phyloP scores from a whole-genome alignment of 2,113 vertebrate genomes.

The Otus sunia region DNA sequence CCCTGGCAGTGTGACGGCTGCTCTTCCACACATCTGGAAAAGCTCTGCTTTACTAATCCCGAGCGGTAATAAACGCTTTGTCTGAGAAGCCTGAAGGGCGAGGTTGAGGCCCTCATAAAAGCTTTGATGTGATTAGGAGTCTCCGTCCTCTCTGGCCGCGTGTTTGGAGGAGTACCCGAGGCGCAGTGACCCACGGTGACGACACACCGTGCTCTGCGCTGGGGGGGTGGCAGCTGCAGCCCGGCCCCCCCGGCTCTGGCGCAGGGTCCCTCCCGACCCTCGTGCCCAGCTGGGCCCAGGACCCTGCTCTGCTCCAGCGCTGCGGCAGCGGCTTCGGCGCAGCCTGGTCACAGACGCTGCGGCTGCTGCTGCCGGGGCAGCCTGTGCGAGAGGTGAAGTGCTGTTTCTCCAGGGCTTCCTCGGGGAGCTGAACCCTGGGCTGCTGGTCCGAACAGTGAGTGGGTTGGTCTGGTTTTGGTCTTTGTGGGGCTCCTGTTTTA shows the following conservation, averaged over 20 bases:
- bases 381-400: too few relatives aligned
- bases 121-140: background rate
- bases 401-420: background rate
- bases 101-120: background rate
- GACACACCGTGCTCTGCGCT: fast-evolving
- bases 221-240: too few relatives aligned
- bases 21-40: background rate
- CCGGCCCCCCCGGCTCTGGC: fast-evolving
- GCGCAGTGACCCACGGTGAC: background rate
- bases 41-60: background rate
- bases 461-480: background rate
- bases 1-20: background rate
- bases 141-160: background rate
- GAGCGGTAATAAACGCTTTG: background rate
- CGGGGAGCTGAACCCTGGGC: background rate
- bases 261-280: background rate
- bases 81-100: background rate
- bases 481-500: background rate
- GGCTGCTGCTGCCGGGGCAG: background rate
- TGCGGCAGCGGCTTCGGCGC: background rate
- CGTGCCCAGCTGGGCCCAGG: fast-evolving
- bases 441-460: background rate
- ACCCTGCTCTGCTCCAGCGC: background rate
- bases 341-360: background rate
- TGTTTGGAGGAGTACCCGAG: background rate